Evolutionary conservation across 2,113 vertebrate genomes (phyloP).

Genomic region (Felis chaus): DNA sequence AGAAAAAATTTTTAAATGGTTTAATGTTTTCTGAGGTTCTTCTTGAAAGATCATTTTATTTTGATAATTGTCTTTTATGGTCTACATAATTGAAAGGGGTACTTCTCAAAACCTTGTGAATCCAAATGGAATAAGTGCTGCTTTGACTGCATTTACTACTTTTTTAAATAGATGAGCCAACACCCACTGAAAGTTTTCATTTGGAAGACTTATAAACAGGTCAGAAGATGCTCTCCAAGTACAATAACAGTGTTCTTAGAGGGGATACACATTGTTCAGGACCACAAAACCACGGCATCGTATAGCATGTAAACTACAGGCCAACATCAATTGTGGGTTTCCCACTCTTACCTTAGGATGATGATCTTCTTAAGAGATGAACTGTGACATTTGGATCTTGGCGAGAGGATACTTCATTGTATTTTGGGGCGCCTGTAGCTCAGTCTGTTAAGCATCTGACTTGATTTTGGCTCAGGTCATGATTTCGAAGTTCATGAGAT

Average conservation of each 20-base stretch:
- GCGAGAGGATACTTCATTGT: too few relatives aligned
- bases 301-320: neutral
- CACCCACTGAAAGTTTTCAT: neutral
- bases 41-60: neutral
- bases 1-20: neutral
- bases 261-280: neutral
- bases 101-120: neutral
- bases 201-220: neutral
- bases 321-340: neutral
- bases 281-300: neutral
- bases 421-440: too few relatives aligned
- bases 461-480: too few relatives aligned
- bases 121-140: neutral
- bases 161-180: neutral
- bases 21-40: slow-evolving; percentile 35
- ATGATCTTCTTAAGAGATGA: neutral
- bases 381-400: neutral
- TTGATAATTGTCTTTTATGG: neutral
- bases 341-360: neutral
- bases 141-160: neutral
- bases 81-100: neutral
- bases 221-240: neutral
- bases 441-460: too few relatives aligned
- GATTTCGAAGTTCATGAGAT: too few relatives aligned
- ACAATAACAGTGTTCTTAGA: neutral